Conservation (phyloP, 2,888 invertebrate species). For the Lepidochrysops patricia region DNA sequence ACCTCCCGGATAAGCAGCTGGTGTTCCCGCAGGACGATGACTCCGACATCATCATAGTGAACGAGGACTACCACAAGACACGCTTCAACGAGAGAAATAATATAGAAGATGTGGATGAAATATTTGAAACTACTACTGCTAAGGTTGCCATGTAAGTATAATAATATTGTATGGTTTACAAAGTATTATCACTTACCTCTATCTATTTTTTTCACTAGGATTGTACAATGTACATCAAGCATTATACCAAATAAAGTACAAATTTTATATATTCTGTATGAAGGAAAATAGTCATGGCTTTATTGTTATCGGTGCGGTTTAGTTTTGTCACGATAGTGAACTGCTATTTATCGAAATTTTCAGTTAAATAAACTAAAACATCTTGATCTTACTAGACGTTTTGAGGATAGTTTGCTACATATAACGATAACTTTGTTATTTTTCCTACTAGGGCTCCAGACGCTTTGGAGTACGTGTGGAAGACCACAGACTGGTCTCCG, state of each 20-base stretch:
- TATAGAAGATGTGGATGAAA: conserved; percentile 27
- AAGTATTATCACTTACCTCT: too few relatives aligned
- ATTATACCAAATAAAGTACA: too few relatives aligned
- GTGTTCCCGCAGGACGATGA: conserved; percentile 60
- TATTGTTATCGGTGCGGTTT: too few relatives aligned
- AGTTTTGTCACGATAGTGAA: too few relatives aligned
- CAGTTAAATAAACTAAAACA: too few relatives aligned
- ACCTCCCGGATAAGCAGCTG: conserved; percentile 53
- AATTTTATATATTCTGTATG: too few relatives aligned
- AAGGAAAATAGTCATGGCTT: too few relatives aligned
- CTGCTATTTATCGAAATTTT: too few relatives aligned
- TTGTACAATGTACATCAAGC: too few relatives aligned
- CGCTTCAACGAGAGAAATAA: conserved; percentile 34
- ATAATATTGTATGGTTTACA: too few relatives aligned
- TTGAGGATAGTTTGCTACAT: conserved; percentile 21
- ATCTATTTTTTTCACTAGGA: too few relatives aligned
- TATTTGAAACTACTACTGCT: conserved; percentile 24
- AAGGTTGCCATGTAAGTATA: conserved; percentile 34
- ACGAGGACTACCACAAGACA: conserved; percentile 53
- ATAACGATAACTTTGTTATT: neutral
- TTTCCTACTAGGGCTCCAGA: conserved; percentile 40
- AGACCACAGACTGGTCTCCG: conserved; percentile 87
- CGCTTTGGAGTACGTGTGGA: conserved; percentile 80
- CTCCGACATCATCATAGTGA: conserved; percentile 63
- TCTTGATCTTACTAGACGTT: too few relatives aligned